Base-by-base conservation (phyloP, 2,113 vertebrate species). In the Plectropomus leopardus region DNA sequence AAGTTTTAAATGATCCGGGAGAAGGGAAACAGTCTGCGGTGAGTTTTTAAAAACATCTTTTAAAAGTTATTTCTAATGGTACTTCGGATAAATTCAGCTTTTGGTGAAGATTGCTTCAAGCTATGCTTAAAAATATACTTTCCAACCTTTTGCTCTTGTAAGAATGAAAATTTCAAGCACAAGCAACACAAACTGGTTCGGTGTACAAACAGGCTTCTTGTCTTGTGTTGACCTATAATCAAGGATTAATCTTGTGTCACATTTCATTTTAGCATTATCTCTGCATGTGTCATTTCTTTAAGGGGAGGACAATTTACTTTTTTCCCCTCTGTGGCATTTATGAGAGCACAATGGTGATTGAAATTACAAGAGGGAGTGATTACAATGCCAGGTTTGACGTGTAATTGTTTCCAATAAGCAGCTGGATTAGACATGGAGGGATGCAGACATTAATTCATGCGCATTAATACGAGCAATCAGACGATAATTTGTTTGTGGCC, bases 361-460 rank as follows among this genome's bases (percentile, higher is more conserved):
- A 53, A 80, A 58, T 53, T 78, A 60, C 28, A 76, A 59, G 44
- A 36, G 59, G n/a, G 57, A 68, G 45, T 48, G 70, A 83, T 85
- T 47, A 78, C 44, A 70, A 60, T 50, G 63, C 23, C 34, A 47
- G 45, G 74, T 78, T 67, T 80, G 78, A 83, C 69, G 47, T 57
- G 24, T 58, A 72, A 84, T 85, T 87, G 78, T 83, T 87, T 67
- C 71, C 63, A 79, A 24, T 76, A 57, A 61, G 65, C 40, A 28
- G 58, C 11, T n/a, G 71, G 64, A 85, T 85, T 76, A 74, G 80
- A 78, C 70, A 32, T 32, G 42, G 72, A 81, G 23, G 63, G 45
- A 67, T 23, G 40, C 50, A 10, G 55, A 34, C 76, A 71, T 69
- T 76, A 24, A 72, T 72, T 85, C 30, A 61, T 47, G 64, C 24